These are phyloP conservation scores for Phaenicophaeus curvirostris DNA, from an alignment of 2,797 vertebrate species.

Conservation along the genomic window DNA sequence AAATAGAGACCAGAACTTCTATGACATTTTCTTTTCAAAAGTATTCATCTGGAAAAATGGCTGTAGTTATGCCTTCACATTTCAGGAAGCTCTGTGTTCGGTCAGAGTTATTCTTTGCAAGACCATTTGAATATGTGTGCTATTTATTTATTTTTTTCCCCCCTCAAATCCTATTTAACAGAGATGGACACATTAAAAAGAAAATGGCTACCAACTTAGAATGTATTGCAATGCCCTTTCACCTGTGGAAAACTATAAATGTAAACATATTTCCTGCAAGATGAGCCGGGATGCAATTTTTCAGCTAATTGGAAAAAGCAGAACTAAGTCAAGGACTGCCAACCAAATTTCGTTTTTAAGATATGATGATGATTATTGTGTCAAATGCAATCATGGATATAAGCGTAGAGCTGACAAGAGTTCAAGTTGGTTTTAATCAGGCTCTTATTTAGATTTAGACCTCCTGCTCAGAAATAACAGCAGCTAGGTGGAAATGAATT, in stretches of 20 bases:
- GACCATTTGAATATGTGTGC: not conserved
- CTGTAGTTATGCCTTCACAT: not conserved
- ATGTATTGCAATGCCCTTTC: constrained; percentile 29
- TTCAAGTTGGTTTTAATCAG: constrained; percentile 68
- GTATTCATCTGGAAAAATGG: not conserved
- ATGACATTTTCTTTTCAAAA: not conserved
- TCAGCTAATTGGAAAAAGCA: constrained; percentile 75
- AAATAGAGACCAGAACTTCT: not conserved
- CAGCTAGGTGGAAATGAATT: constrained; percentile 51
- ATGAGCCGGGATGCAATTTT: constrained; percentile 71
- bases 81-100: not conserved
- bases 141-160: not conserved
- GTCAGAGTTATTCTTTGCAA: not conserved
- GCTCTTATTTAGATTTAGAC: constrained; percentile 59
- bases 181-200: constrained; percentile 17
- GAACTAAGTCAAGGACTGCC: constrained; percentile 70
- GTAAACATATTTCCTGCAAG: constrained; percentile 61
- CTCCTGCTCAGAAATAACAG: constrained; percentile 52
- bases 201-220: constrained; percentile 50
- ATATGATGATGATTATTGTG: constrained; percentile 76
- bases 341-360: constrained; percentile 73
- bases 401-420: constrained; percentile 63
- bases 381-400: constrained; percentile 76
- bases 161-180: constrained; percentile 28
- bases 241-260: constrained; percentile 56